Percentiles rank a stretch among this genome's conserved stretches.
Conservation (phyloP, 2,797 vertebrate genomes). For the Hippoglossus hippoglossus region DNA sequence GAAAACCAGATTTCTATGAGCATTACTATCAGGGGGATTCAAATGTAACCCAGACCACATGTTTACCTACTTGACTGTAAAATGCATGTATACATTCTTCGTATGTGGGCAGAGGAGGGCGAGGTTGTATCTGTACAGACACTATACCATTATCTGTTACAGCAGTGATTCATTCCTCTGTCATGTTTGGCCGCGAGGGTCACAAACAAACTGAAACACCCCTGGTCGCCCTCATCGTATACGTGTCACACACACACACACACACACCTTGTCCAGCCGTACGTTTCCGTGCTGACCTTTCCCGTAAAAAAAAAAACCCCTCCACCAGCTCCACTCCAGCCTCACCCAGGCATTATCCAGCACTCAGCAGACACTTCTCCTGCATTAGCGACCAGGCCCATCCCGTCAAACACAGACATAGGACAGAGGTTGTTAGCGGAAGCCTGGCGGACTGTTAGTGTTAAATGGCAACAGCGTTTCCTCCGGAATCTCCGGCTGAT, state of each 20-base stretch:
- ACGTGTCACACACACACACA: slow-evolving; percentile 9
- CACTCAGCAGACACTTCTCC: slow-evolving; percentile 59
- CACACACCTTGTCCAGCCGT: slow-evolving; percentile 3
- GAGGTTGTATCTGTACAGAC: slow-evolving; percentile 19
- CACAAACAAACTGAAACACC: slow-evolving; percentile 27
- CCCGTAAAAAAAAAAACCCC: slow-evolving; percentile 10
- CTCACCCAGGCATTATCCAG: slow-evolving; percentile 53
- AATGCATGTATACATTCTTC: slow-evolving; percentile 21
- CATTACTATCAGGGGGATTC: neutral
- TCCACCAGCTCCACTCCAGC: slow-evolving; percentile 14
- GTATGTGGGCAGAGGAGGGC: neutral
- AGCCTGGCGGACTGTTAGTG: slow-evolving; percentile 60
- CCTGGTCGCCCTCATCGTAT: slow-evolving; percentile 17
- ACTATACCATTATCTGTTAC: slow-evolving; percentile 14
- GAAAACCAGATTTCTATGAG: neutral
- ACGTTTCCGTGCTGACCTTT: slow-evolving; percentile 18
- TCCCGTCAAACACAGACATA: slow-evolving; percentile 52
- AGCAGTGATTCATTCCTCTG: slow-evolving; percentile 33
- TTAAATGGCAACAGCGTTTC: slow-evolving; percentile 67
- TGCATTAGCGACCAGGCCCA: slow-evolving; percentile 60
- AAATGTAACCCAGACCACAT: neutral
- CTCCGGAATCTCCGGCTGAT: slow-evolving; percentile 62
- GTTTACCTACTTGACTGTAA: neutral
- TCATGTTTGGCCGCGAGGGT: slow-evolving; percentile 32
- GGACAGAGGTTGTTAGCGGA: slow-evolving; percentile 62